phyloP scores from a whole-genome alignment of 2,888 invertebrate species.

The Eucera pruinosa region DNA sequence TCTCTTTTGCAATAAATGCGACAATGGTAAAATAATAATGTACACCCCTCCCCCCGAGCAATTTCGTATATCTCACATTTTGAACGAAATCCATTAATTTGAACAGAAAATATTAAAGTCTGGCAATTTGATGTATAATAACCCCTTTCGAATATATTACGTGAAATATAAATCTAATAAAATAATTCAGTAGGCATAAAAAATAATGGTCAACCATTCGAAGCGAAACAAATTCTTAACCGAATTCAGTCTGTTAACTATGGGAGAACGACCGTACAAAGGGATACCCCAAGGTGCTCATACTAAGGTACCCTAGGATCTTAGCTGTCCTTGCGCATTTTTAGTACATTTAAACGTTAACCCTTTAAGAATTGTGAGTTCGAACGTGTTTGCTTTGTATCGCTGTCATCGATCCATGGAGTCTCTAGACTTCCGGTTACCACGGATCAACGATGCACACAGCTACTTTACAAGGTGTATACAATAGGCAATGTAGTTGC shows the following conservation, averaged over 20 bases:
- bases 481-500: conserved; percentile 58
- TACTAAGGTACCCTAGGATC: too few species aligned
- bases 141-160: not conserved
- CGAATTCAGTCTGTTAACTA: not conserved
- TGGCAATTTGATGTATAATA: not conserved
- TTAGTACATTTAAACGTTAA: conserved; percentile 38
- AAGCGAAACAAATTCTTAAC: not conserved
- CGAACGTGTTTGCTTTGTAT: conserved; percentile 29
- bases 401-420: conserved; percentile 20
- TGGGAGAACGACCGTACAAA: conserved; percentile 6
- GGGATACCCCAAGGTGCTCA: not conserved
- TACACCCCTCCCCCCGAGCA: too few species aligned
- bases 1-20: too few species aligned
- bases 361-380: conserved; percentile 39
- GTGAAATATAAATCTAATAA: not conserved
- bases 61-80: too few species aligned
- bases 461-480: conserved; percentile 45
- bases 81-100: not conserved
- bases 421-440: too few species aligned
- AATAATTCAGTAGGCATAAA: not conserved
- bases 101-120: not conserved
- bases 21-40: too few species aligned
- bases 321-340: conserved; percentile 26
- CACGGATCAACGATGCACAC: conserved; percentile 27
- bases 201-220: conserved; percentile 1